phyloP scores from a whole-genome alignment of 2,797 vertebrate genomes.

The Knipowitschia caucasica region DNA sequence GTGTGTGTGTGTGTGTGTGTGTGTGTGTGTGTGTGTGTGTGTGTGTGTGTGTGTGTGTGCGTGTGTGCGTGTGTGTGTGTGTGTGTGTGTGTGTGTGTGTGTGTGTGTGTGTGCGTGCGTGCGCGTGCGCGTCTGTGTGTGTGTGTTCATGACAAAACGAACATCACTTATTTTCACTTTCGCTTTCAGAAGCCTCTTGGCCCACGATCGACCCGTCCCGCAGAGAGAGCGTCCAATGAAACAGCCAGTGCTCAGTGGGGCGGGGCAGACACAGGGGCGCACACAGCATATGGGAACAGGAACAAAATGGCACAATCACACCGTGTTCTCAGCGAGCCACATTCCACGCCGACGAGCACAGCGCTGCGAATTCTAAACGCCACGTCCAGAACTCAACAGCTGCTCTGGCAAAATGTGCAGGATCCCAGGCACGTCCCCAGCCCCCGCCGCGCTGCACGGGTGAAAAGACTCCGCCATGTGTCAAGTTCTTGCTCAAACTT shows the following conservation, averaged over 20 bases:
- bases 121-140: too few species aligned
- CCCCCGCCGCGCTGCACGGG: conserved; percentile 28
- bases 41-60: too few species aligned
- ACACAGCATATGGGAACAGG: conserved; percentile 1
- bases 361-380: conserved; percentile 17
- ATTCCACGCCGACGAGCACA: conserved; percentile 5
- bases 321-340: conserved; percentile 15
- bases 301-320: conserved; percentile 8
- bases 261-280: not conserved
- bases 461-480: conserved; percentile 36
- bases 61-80: too few species aligned
- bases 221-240: not conserved
- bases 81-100: too few species aligned
- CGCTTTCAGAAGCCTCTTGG: too few species aligned
- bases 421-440: conserved; percentile 38
- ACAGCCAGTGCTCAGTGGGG: not conserved
- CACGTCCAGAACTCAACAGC: conserved; percentile 33
- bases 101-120: too few species aligned
- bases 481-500: conserved; percentile 32
- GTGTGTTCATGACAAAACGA: too few species aligned
- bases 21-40: too few species aligned
- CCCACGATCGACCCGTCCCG: too few species aligned
- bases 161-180: too few species aligned
- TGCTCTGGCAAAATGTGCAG: conserved; percentile 41
- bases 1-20: too few species aligned